Evolutionary conservation across 2,888 invertebrate genomes (phyloP).

Genomic region (Drosophila stalkeri): DNA sequence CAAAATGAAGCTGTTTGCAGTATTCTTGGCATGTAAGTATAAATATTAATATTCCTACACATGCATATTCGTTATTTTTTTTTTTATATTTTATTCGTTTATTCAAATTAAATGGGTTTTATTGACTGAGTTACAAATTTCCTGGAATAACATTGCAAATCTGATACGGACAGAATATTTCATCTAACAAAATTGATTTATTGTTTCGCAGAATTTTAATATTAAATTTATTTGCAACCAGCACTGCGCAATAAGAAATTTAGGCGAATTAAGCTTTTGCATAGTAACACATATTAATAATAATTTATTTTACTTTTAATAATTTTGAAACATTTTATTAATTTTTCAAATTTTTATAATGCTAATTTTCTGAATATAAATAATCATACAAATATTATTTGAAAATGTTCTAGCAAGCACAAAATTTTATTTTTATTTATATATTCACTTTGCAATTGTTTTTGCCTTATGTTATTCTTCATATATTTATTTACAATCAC

Average conservation of each 20-base stretch:
- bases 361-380: no score
- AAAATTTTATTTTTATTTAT: neutral
- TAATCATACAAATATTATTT: no score
- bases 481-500: slow-evolving; percentile 21
- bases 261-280: neutral
- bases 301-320: no score
- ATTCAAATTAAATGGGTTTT: slow-evolving; percentile 4
- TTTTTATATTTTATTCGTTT: neutral
- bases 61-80: neutral
- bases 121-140: neutral
- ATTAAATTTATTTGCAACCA: neutral
- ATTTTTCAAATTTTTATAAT: no score
- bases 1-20: slow-evolving; percentile 79
- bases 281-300: no score
- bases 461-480: slow-evolving; percentile 19
- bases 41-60: slow-evolving; percentile 1
- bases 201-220: slow-evolving; percentile 29
- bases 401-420: no score
- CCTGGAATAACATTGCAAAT: slow-evolving; percentile 2
- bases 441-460: neutral
- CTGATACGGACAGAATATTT: neutral
- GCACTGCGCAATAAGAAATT: slow-evolving; percentile 15
- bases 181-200: neutral
- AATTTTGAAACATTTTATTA: no score
- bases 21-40: slow-evolving; percentile 79